These are phyloP conservation scores for Daphoenositta chrysoptera DNA, from an alignment of 2,113 vertebrate species.

Conservation along the genomic window DNA sequence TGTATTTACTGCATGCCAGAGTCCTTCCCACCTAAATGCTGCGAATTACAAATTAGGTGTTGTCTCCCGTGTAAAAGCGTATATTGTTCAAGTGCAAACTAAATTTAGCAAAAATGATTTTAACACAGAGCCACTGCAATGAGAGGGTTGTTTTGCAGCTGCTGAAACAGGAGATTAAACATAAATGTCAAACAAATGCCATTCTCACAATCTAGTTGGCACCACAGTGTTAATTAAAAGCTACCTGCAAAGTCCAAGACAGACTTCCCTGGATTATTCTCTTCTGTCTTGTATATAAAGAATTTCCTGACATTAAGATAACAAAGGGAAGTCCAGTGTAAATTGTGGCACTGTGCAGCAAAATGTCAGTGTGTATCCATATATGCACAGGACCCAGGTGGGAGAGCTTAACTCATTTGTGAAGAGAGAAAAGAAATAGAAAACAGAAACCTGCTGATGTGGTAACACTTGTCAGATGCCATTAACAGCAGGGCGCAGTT, in stretches of 20 bases:
- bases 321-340: background rate
- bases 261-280: background rate
- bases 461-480: background rate
- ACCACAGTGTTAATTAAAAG: slow-evolving; percentile 22
- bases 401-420: background rate
- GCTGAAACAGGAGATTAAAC: slow-evolving; percentile 3
- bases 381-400: background rate
- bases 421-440: background rate
- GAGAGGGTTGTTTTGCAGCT: background rate
- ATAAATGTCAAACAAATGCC: slow-evolving; percentile 40
- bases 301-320: background rate
- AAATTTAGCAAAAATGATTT: background rate
- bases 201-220: background rate
- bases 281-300: background rate
- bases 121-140: background rate
- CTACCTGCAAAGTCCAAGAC: background rate
- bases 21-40: background rate
- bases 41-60: background rate
- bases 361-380: background rate
- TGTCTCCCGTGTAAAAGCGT: background rate
- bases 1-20: background rate
- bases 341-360: background rate
- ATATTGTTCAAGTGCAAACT: background rate
- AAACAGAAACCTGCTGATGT: background rate
- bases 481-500: background rate